These are phyloP conservation scores for Tetramorium alpestre DNA, from an alignment of 1,140 invertebrate genomes.

Conservation along the genomic window DNA sequence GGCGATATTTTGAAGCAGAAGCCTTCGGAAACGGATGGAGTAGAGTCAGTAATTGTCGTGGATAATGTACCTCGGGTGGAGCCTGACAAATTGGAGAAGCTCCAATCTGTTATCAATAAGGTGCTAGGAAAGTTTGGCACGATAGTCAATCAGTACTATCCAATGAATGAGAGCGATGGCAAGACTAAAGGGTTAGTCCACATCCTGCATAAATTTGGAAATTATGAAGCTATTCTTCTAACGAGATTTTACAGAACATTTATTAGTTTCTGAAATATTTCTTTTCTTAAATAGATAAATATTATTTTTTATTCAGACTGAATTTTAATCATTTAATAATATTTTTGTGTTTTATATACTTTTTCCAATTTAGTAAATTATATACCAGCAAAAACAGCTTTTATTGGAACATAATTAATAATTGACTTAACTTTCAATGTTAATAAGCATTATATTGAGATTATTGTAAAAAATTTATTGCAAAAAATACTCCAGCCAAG, in stretches of 20 bases:
- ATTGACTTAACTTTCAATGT: too few relatives aligned
- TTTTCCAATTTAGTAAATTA: too few relatives aligned
- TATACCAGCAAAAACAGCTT: too few relatives aligned
- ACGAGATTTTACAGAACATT: background rate
- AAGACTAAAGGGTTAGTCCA: constrained; percentile 93
- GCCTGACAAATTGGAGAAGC: constrained; percentile 95
- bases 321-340: too few relatives aligned
- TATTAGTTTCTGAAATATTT: constrained; percentile 6
- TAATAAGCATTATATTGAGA: too few relatives aligned
- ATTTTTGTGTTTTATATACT: too few relatives aligned
- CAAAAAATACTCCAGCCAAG: too few relatives aligned
- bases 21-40: constrained; percentile 97
- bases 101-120: constrained; percentile 97
- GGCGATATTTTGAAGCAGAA: constrained; percentile 94
- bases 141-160: constrained; percentile 96
- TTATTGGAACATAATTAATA: too few relatives aligned
- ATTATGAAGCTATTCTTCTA: background rate
- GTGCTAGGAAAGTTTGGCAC: constrained; percentile 96
- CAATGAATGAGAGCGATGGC: constrained; percentile 91
- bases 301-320: too few relatives aligned
- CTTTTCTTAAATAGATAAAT: too few relatives aligned
- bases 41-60: constrained; percentile 98
- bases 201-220: background rate
- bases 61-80: constrained; percentile 98
- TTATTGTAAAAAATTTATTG: too few relatives aligned